phyloP scores from a whole-genome alignment of 2,888 invertebrate genomes.

The Scelioninae gen. 2 region DNA sequence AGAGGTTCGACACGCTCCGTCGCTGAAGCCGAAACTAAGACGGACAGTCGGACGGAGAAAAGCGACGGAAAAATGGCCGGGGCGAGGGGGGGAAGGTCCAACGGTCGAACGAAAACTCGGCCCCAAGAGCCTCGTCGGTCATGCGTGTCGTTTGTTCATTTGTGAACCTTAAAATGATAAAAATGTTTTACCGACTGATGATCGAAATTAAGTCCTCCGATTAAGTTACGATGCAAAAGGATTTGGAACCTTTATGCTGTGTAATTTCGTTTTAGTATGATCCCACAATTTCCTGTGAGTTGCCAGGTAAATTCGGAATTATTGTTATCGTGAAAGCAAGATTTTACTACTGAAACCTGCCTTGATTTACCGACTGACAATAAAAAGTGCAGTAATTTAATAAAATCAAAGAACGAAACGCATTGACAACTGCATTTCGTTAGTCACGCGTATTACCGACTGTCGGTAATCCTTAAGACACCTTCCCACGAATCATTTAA shows the following conservation, averaged over 20 bases:
- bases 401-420: no score
- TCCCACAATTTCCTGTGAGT: no score
- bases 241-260: no score
- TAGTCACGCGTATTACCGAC: slow-evolving; percentile 15
- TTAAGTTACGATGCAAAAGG: no score
- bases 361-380: no score
- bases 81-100: slow-evolving; percentile 14
- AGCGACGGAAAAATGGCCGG: slow-evolving; percentile 55
- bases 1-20: slow-evolving; percentile 65
- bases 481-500: no score
- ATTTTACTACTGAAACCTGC: no score
- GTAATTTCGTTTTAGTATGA: no score
- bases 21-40: slow-evolving; percentile 54
- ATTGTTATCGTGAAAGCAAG: no score
- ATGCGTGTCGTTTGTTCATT: background rate
- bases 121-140: background rate
- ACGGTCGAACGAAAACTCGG: slow-evolving; percentile 10
- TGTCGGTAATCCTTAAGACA: background rate
- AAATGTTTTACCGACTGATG: slow-evolving; percentile 10
- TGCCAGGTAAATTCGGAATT: no score
- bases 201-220: background rate
- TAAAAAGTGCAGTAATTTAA: no score
- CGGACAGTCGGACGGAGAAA: slow-evolving; percentile 27
- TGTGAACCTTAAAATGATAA: background rate
- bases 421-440: no score